Evolutionary conservation across 2,888 invertebrate species (phyloP).

Genomic region (Rhimphoctona megacephalus): DNA sequence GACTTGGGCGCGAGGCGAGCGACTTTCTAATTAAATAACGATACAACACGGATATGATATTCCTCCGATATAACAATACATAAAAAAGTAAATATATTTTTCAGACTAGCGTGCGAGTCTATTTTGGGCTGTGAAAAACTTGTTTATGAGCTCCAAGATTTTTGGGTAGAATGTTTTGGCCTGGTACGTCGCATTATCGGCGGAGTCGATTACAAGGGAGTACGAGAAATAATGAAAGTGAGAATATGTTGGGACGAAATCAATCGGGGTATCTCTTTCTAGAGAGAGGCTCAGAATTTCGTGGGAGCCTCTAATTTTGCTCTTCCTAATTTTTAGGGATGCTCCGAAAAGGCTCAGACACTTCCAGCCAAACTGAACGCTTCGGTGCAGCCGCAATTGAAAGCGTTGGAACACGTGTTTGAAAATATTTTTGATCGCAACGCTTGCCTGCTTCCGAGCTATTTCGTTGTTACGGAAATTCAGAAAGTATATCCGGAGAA

Average conservation of each 20-base stretch:
- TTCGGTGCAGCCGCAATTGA: conserved; percentile 92
- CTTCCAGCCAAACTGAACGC: conserved; percentile 93
- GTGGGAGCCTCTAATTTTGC: too few relatives aligned
- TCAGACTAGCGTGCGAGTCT: conserved; percentile 94
- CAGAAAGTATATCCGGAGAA: conserved; percentile 94
- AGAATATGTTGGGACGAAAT: conserved; percentile 52
- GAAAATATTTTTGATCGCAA: conserved; percentile 96
- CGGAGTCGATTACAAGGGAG: conserved; percentile 98
- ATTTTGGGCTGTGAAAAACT: conserved; percentile 94
- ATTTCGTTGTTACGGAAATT: conserved; percentile 97
- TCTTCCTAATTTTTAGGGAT: conserved; percentile 87
- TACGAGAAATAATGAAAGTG: conserved; percentile 96
- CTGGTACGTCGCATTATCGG: conserved; percentile 94
- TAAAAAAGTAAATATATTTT: neutral
- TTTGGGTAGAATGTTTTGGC: conserved; percentile 96
- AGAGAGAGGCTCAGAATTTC: neutral
- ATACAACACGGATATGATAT: neutral
- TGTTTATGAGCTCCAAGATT: conserved; percentile 92
- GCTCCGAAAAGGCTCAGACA: conserved; percentile 94
- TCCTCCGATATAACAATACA: neutral
- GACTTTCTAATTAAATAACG: neutral
- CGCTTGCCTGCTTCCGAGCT: conserved; percentile 96
- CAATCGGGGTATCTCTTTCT: neutral
- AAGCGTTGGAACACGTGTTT: conserved; percentile 92
- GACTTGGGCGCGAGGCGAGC: conserved; percentile 91